Conservation (phyloP, 2,113 vertebrate species). For the Trematocara zebra region DNA sequence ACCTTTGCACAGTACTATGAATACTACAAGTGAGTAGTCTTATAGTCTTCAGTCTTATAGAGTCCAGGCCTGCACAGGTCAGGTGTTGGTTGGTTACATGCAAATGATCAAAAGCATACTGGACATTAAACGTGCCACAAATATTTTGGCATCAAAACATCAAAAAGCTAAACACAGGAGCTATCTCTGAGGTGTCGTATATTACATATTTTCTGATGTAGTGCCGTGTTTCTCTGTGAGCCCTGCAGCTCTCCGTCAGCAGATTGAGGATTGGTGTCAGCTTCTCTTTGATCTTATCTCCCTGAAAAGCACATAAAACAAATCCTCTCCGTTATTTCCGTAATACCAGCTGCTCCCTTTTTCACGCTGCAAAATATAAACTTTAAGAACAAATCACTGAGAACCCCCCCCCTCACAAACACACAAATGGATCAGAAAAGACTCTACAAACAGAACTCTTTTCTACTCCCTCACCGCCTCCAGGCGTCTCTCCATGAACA, state of each 20-base stretch:
- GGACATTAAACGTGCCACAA: background rate
- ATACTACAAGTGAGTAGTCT: background rate
- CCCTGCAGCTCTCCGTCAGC: slow-evolving; percentile 76
- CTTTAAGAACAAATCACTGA: background rate
- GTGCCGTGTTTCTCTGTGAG: slow-evolving; percentile 73
- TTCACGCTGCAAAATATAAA: background rate
- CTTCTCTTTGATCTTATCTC: slow-evolving; percentile 73
- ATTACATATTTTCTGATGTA: slow-evolving; percentile 70
- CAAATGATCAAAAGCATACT: background rate
- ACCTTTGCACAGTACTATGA: background rate
- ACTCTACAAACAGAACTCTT: background rate
- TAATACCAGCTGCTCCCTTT: background rate
- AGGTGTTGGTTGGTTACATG: background rate
- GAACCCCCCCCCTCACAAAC: background rate
- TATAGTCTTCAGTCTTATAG: background rate
- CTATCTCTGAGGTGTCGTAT: background rate
- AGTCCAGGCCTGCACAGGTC: background rate
- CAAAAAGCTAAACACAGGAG: background rate
- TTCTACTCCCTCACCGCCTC: slow-evolving; percentile 51
- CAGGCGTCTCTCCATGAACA: slow-evolving; percentile 70
- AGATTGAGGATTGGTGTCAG: slow-evolving; percentile 77
- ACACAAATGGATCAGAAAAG: background rate
- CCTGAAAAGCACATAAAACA: slow-evolving; percentile 41
- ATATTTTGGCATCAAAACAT: background rate
- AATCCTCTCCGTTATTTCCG: background rate